Evolutionary conservation across 2,797 vertebrate species (phyloP).

Genomic region (Siniperca obscura): DNA sequence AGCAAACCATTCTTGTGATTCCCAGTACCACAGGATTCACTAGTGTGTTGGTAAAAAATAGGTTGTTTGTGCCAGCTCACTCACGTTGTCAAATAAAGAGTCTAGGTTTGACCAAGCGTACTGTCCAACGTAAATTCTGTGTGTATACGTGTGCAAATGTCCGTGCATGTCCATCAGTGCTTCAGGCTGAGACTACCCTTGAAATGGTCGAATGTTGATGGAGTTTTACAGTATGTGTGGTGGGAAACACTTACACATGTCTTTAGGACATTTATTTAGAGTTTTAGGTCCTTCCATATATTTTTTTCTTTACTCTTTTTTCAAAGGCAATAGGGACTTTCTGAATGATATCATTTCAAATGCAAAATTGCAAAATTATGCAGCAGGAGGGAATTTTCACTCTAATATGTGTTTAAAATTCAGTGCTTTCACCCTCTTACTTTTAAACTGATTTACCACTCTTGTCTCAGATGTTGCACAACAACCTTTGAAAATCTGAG

Average conservation of each 20-base stretch:
- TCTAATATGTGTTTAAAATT: conserved; percentile 41
- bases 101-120: conserved; percentile 2
- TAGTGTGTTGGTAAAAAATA: conserved; percentile 29
- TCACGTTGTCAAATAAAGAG: conserved; percentile 23
- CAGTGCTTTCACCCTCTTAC: conserved; percentile 21
- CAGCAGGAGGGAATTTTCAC: conserved; percentile 20
- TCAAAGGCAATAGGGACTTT: neutral
- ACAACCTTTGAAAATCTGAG: conserved; percentile 19
- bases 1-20: conserved; percentile 27
- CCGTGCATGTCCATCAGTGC: neutral
- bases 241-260: neutral
- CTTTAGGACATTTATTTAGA: neutral
- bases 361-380: conserved; percentile 40
- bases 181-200: conserved; percentile 9
- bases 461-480: conserved; percentile 23
- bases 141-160: conserved; percentile 9
- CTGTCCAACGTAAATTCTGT: conserved; percentile 6
- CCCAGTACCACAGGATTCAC: conserved; percentile 22
- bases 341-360: conserved; percentile 8
- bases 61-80: conserved; percentile 25
- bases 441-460: conserved; percentile 26
- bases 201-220: neutral
- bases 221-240: conserved; percentile 13
- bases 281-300: neutral
- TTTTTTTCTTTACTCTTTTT: neutral